Percentiles rank a stretch among this genome's conserved stretches.
Conservation (phyloP, 2,797 vertebrate species). For the Chaetophractus vellerosus region DNA sequence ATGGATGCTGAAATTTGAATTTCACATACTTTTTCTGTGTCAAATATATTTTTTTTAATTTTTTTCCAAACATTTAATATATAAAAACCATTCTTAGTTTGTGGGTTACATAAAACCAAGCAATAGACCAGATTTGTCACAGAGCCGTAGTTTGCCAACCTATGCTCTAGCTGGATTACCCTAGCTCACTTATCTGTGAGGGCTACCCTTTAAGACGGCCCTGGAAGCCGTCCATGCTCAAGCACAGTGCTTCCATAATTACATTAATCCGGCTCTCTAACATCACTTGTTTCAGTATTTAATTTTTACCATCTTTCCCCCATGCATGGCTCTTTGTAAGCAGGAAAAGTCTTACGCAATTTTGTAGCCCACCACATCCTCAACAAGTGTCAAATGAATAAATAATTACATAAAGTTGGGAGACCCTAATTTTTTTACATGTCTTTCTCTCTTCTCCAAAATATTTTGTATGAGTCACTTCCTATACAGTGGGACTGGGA, state of each 20-base stretch:
- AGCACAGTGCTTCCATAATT: not conserved
- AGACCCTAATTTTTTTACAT: not conserved
- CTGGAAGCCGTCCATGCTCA: not conserved
- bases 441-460: not conserved
- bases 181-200: too few relatives aligned
- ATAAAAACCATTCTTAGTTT: not conserved
- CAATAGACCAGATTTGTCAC: not conserved
- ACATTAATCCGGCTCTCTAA: not conserved
- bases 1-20: slow-evolving; percentile 1
- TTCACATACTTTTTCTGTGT: not conserved
- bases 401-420: not conserved
- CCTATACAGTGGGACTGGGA: not conserved
- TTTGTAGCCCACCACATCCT: not conserved
- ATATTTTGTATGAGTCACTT: slow-evolving; percentile 10
- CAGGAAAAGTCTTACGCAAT: not conserved
- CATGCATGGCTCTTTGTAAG: not conserved
- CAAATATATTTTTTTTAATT: not conserved
- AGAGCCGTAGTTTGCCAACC: too few relatives aligned
- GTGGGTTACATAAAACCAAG: not conserved
- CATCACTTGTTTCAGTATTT: not conserved
- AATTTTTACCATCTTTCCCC: not conserved
- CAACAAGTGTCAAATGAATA: not conserved
- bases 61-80: not conserved
- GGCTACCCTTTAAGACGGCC: not conserved
- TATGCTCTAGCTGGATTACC: rapidly evolving